phyloP scores from a whole-genome alignment of 2,113 vertebrate genomes.

The Galbula dea region DNA sequence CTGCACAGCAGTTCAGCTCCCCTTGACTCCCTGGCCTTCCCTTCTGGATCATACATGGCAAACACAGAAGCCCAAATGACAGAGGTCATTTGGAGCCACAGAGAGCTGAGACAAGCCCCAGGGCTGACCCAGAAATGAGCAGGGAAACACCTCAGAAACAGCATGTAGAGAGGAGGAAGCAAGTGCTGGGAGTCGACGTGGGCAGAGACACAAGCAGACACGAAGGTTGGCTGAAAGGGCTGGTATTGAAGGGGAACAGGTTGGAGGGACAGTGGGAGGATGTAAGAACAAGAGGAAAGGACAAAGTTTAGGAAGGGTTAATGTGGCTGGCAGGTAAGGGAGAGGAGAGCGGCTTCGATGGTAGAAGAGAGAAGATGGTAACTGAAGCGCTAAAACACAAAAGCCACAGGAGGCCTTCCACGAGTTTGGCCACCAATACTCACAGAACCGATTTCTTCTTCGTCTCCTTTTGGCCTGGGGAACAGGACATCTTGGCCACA shows the following conservation, averaged over 20 bases:
- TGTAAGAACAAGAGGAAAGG: neutral
- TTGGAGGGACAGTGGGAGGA: neutral
- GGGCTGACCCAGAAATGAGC: neutral
- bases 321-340: neutral
- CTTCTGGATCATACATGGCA: constrained; percentile 26
- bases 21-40: neutral
- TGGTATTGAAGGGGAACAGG: neutral
- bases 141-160: neutral
- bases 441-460: constrained; percentile 95
- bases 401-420: neutral
- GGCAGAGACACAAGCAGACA: neutral
- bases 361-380: neutral
- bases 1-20: neutral
- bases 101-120: neutral
- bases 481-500: constrained; percentile 90
- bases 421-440: constrained; percentile 69
- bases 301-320: constrained; percentile 20
- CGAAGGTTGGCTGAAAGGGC: neutral
- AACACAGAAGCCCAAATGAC: neutral
- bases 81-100: neutral
- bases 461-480: constrained; percentile 90
- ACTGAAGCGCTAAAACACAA: neutral
- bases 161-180: neutral
- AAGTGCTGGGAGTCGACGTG: neutral
- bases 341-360: neutral